Base-by-base conservation (phyloP, 2,888 invertebrate genomes). In the Drosophila fulvimacula region DNA sequence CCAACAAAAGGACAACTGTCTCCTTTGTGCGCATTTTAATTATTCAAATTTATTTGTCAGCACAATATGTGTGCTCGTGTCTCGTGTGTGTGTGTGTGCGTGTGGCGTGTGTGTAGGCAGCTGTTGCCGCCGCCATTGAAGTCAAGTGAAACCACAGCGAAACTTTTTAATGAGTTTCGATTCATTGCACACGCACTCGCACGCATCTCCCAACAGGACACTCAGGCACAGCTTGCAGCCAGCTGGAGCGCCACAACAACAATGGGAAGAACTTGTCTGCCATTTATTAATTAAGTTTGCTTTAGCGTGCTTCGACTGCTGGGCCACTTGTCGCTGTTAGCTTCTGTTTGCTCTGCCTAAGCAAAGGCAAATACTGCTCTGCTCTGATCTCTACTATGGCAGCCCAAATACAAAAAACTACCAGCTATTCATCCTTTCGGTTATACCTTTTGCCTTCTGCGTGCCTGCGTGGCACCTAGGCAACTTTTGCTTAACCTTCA, bases 161-260 rank as follows among this genome's bases (percentile, higher is more conserved):
- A 85, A 85, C 75, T 88, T 89, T 89, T 85, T 89, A 85, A 85
- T 85, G 89, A 85, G 89, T 85, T 89, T 88, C 89, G 83, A 89
- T 88, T 89, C 89, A 89, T 88, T 88, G 76, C 87, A 73, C 68
- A 69, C 66, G 65, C 66, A 56, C 60, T 59, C 65, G 56, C 65
- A 69, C 69, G 42, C 46, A 46, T 24, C 38, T 19, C 2, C 13
- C 53, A 10, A 36, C 55, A 73, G 70, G 64, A 76, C 63, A 58
- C 49, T 55, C 57, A 66, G 62, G 15, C 53, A 41, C 41, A 81
- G 76, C 72, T 60, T 78, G 72, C 72, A 87, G 77, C 67, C 68
- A 73, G 73, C 27, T 13, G n/a, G 32, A 44, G 34, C 27, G 38
- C 24, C 5, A 42, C 52, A 53, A 27, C 21, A 53, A 42, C 53